Base-by-base conservation (phyloP, 92 coral and sea anemone species). In the Diadumene lineata region DNA sequence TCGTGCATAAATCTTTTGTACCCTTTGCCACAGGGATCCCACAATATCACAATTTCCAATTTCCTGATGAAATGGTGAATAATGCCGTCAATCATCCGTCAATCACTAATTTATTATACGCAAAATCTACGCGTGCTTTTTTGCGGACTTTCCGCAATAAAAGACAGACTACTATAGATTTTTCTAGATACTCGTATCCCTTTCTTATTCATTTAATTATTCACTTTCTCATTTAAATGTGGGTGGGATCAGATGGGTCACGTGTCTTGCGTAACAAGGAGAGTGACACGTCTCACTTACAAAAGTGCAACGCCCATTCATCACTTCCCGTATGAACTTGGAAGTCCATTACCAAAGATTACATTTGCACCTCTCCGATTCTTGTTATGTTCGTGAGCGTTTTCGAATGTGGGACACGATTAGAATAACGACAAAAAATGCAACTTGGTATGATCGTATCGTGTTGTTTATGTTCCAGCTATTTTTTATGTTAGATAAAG, bases 281-380 rank as follows among this genome's bases (percentile, higher is more conserved):
- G 86, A 64, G 80, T 50, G 80, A 75, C 96, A 90, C 97, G 86
- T 87, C 92, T 80, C 90, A 82, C 86, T 88, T 44, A 21, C 34
- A 21, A 11, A 75, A 85, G 83, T 70, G 88, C 60, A 23, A 18
- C 23, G n/a, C 74, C 92, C 92, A 72, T 67, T 91, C 97, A 91
- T 91, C 97, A 91, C 56, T 81, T 91, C 97, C 97, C 82, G 30
- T 53, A 69, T 84, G 90, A 87, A 84, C 92, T 89, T 38, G 85
- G 72, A 86, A 79, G 84, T 79, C 79, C 77, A 78, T 72, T 72
- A 72, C 77, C 77, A 56, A 72, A 72, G 77, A 24, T n/a, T 28
- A 3, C 11, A 1, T 0, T 0, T n/a, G 13, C 1, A 15, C 8
- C 64, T 57, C 1, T 8, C 34, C 21, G 1, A 19, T 0, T 23